A percentile compares a stretch with the other conserved stretches of the same genome.
Conservation (phyloP, 2,888 invertebrate species). For the Cheilosia variabilis region DNA sequence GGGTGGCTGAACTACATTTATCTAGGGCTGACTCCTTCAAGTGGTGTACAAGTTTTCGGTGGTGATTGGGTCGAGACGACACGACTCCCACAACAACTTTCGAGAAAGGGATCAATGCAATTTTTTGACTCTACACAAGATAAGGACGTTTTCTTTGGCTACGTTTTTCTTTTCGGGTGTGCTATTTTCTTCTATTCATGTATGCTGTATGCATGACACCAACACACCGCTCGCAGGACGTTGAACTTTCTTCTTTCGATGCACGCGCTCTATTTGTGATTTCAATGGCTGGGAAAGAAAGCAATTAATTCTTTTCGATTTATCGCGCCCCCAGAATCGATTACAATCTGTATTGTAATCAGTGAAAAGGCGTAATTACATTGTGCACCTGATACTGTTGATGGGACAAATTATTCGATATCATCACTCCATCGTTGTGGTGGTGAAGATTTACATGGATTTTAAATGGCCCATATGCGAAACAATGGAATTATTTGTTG, state of each 20-base stretch:
- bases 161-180: conserved; percentile 8
- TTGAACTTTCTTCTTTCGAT: conserved; percentile 20
- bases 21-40: conserved; percentile 33
- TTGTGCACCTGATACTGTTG: conserved; percentile 17
- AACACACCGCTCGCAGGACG: conserved; percentile 7
- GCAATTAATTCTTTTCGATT: conserved; percentile 3
- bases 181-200: conserved; percentile 26
- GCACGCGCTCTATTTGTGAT: no score
- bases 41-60: conserved; percentile 40
- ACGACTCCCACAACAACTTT: conserved; percentile 65
- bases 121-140: conserved; percentile 47
- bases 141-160: conserved; percentile 66
- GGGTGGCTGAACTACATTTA: conserved; percentile 62
- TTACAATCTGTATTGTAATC: conserved; percentile 7
- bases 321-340: conserved; percentile 2
- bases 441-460: neutral
- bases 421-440: neutral
- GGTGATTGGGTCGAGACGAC: conserved; percentile 45
- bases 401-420: conserved; percentile 9
- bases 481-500: neutral
- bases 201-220: conserved; percentile 23
- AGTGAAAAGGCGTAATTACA: conserved; percentile 3
- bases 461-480: neutral
- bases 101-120: conserved; percentile 34
- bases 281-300: neutral